Evolutionary conservation across 2,113 vertebrate genomes (phyloP).

Genomic region (Cygnus atratus): DNA sequence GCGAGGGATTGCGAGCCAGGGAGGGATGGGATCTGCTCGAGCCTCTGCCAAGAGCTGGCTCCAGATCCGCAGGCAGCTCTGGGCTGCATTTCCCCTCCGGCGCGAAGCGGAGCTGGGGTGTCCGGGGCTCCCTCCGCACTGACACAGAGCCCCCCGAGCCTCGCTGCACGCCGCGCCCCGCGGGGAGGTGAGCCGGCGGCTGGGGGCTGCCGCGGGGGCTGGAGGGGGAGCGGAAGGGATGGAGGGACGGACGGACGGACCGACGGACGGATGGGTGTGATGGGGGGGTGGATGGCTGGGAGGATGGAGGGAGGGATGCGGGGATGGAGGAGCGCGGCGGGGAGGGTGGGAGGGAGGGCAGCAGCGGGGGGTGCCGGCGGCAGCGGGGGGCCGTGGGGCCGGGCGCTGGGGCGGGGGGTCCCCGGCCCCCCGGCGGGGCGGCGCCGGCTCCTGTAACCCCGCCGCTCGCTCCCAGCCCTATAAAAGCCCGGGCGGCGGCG

Average conservation of each 20-base stretch:
- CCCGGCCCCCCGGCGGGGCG: neutral
- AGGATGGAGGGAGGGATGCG: neutral
- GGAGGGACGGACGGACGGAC: too few relatives aligned
- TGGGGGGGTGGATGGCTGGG: neutral
- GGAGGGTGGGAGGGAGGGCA: neutral
- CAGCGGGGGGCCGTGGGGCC: too few relatives aligned
- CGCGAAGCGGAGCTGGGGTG: constrained; percentile 41
- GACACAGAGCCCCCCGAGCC: neutral
- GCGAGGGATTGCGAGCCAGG: constrained; percentile 43
- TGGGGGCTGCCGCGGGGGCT: neutral
- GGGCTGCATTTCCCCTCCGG: constrained; percentile 59
- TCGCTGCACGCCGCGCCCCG: neutral
- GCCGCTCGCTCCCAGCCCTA: neutral
- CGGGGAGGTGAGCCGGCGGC: constrained; percentile 24
- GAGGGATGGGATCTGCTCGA: constrained; percentile 52
- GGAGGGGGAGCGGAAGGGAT: neutral
- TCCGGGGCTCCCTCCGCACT: constrained; percentile 23
- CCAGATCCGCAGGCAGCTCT: constrained; percentile 44
- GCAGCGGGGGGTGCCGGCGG: neutral
- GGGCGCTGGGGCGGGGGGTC: neutral
- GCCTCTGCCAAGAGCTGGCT: constrained; percentile 65
- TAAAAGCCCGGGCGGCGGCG: neutral
- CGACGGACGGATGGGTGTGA: neutral
- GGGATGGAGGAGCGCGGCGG: neutral
- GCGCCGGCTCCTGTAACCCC: neutral